Base-by-base conservation (phyloP, 2,113 vertebrate genomes). In the Phrynosoma platyrhinos region DNA sequence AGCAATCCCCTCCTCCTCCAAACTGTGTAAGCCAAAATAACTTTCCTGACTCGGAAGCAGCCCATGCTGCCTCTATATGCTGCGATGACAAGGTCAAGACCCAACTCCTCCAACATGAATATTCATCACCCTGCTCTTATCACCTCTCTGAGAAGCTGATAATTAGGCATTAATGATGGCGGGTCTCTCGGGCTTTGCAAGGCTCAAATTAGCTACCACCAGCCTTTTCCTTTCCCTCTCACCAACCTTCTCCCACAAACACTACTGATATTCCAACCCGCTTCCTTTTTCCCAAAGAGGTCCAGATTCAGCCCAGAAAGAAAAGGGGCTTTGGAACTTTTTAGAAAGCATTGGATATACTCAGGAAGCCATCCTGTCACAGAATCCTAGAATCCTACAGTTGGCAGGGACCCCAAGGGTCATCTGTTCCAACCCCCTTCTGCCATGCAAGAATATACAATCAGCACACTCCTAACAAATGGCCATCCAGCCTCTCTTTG, bases 161-260 rank as follows among this genome's bases (percentile, higher is more conserved):
- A 89, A 92, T 92, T 87, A 89, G 84, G 78, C 68, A 81, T 78
- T 91, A 91, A 91, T 85, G 74, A 86, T 81, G 78, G 68, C 16
- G 53, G 40, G 40, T 74, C 82, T 89, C 72, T 1, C 30, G 58
- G 62, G 58, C 40, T 30, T 77, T 40, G 20, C 86, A 71, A 79
- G 82, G 74, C 79, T 87, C 82, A 58, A 69, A 79, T 89, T 87
- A 85, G 82, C 82, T 85, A 58, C 77, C 72, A 71, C 12, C 1
- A 13, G 13, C 18, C 58, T 62, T 25, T n/a, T 32, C 53, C 53
- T 6, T 27, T 20, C 25, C 9, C 21, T 47, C n/a, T n/a, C 74
- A 16, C 68, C 68, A 23, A 27, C 1, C 9, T 16, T 27, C 62
- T 20, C 40, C 53, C 9, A 7, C 12, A 1, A 27, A 3, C 5